Conservation (phyloP, 2,113 vertebrate genomes). For the Xyliphius kryptos region DNA sequence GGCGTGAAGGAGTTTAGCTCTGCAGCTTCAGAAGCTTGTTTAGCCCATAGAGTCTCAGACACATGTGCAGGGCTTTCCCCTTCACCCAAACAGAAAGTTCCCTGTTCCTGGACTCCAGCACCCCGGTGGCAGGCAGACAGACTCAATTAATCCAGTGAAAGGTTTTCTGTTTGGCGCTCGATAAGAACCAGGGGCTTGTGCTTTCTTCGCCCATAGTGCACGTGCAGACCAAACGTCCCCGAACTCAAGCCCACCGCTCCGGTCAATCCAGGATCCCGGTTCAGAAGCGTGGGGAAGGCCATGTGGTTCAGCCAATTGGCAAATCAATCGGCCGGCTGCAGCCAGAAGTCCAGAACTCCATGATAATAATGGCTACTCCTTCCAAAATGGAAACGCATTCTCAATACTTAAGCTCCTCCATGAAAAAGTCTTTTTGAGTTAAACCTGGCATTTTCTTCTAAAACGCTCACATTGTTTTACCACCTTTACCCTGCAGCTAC, state of each 20-base stretch:
- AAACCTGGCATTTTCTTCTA: background rate
- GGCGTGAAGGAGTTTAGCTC: too few relatives aligned
- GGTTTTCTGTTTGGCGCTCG: conserved; percentile 45
- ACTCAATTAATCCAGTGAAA: conserved; percentile 66
- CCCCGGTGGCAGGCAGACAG: conserved; percentile 55
- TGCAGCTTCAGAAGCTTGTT: too few relatives aligned
- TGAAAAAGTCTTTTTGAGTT: background rate
- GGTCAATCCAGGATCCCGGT: too few relatives aligned
- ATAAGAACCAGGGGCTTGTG: conserved; percentile 21
- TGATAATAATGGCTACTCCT: too few relatives aligned
- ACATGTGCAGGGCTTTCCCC: conserved; percentile 1
- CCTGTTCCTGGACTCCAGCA: conserved; percentile 31
- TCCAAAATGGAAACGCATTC: background rate
- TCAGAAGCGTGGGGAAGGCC: too few relatives aligned
- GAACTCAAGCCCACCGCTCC: background rate
- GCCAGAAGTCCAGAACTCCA: too few relatives aligned
- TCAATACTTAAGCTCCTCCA: background rate
- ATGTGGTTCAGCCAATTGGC: too few relatives aligned
- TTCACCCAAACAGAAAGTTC: conserved; percentile 10
- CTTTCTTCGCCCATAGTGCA: conserved; percentile 4
- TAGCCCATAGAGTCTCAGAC: background rate
- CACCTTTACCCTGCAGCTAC: conserved; percentile 15
- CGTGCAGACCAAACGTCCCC: background rate
- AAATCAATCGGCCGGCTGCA: too few relatives aligned
- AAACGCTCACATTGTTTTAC: background rate